These are phyloP conservation scores for Pantala flavescens DNA, from an alignment of 1,140 invertebrate genomes.

Conservation along the genomic window DNA sequence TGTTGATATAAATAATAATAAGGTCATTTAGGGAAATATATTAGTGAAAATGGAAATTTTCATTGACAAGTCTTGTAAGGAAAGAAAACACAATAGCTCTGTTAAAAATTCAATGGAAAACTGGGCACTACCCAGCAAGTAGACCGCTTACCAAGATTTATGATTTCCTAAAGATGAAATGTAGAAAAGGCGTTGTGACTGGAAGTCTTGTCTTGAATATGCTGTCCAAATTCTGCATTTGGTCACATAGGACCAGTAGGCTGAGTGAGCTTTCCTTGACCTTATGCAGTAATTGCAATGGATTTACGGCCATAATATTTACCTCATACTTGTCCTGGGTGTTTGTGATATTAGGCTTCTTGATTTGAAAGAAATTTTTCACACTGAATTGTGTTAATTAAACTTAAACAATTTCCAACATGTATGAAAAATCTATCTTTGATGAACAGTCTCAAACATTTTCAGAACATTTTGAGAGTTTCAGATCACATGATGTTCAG, in stretches of 20 bases:
- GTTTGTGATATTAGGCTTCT: not conserved
- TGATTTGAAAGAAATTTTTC: not conserved
- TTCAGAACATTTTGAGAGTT: not conserved
- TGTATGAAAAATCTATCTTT: not conserved
- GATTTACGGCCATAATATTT: conserved; percentile 3
- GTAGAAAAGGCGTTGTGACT: conserved; percentile 1
- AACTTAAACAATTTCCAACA: not conserved
- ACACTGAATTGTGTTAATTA: not conserved
- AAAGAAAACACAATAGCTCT: not conserved
- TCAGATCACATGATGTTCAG: too few species aligned
- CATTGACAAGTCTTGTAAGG: not conserved
- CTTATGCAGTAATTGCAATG: not conserved
- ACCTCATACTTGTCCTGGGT: conserved; percentile 7
- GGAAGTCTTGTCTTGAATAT: not conserved
- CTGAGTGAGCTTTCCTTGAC: conserved; percentile 4
- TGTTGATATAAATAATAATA: conserved; percentile 1
- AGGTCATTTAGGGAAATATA: conserved; percentile 2
- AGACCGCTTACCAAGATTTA: not conserved
- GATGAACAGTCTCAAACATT: not conserved
- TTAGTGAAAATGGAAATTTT: conserved; percentile 4
- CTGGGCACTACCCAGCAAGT: not conserved
- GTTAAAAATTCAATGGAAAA: not conserved
- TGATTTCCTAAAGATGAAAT: not conserved
- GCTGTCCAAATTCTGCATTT: conserved; percentile 1
- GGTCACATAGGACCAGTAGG: conserved; percentile 2